These are phyloP conservation scores for Holocentrus rufus DNA, from an alignment of 2,797 vertebrate species.

Conservation along the genomic window DNA sequence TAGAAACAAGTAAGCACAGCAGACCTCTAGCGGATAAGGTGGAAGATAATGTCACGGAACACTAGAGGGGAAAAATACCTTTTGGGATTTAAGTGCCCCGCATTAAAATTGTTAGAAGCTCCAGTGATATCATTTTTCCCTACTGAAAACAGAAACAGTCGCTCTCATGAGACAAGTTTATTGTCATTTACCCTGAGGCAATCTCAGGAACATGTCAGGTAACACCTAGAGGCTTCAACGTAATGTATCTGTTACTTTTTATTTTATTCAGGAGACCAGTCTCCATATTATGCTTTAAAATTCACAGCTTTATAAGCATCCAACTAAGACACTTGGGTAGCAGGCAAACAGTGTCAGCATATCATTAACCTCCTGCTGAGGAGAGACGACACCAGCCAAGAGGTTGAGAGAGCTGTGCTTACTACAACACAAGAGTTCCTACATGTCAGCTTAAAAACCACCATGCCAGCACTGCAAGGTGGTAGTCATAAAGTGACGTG, in stretches of 20 bases:
- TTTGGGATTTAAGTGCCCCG: constrained; percentile 1
- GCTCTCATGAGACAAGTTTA: constrained; percentile 9
- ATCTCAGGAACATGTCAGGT: constrained; percentile 21
- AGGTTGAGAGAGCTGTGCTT: constrained; percentile 47
- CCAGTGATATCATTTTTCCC: neutral
- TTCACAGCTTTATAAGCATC: constrained; percentile 39
- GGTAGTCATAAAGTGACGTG: neutral
- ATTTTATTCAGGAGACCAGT: neutral
- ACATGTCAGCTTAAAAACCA: constrained; percentile 27
- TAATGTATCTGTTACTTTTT: constrained; percentile 12
- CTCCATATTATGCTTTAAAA: constrained; percentile 38
- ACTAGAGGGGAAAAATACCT: constrained; percentile 1
- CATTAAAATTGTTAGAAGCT: constrained; percentile 17
- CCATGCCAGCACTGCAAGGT: neutral
- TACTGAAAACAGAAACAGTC: neutral
- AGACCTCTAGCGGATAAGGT: neutral
- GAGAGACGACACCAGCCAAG: constrained; percentile 25
- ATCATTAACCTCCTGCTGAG: constrained; percentile 54
- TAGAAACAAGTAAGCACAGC: neutral
- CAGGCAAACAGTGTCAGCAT: constrained; percentile 47
- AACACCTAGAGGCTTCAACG: constrained; percentile 7
- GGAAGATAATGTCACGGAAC: neutral
- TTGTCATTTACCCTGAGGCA: constrained; percentile 16
- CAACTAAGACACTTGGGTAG: constrained; percentile 37
- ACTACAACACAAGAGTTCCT: constrained; percentile 18